These are phyloP conservation scores for Synanthedon formicaeformis DNA, from an alignment of 2,888 invertebrate genomes.

Conservation along the genomic window DNA sequence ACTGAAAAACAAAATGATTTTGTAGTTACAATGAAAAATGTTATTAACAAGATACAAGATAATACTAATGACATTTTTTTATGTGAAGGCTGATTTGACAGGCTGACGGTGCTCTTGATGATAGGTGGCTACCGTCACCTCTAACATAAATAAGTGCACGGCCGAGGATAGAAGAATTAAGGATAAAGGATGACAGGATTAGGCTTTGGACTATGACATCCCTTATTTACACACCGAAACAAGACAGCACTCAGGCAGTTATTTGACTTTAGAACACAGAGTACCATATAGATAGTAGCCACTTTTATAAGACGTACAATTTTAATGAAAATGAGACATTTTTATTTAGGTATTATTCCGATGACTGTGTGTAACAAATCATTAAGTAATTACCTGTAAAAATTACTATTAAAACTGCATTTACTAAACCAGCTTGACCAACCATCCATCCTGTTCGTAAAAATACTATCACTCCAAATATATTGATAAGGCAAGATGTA, in stretches of 20 bases:
- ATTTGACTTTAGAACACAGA: too few relatives aligned
- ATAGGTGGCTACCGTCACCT: too few relatives aligned
- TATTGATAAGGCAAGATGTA: conserved; percentile 96
- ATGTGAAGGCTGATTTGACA: too few relatives aligned
- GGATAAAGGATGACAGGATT: too few relatives aligned
- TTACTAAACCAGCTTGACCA: conserved; percentile 86
- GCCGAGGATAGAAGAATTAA: too few relatives aligned
- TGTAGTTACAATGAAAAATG: conserved; percentile 1
- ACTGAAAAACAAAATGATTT: conserved; percentile 65
- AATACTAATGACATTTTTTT: background rate
- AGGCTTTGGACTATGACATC: too few relatives aligned
- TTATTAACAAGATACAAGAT: background rate
- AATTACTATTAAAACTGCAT: conserved; percentile 84
- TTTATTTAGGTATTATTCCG: background rate
- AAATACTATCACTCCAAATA: conserved; percentile 98
- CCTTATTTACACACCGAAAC: too few relatives aligned
- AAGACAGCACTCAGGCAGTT: too few relatives aligned
- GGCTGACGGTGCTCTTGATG: too few relatives aligned
- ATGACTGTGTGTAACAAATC: background rate
- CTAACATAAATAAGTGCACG: too few relatives aligned
- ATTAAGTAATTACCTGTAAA: conserved; percentile 73
- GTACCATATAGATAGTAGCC: background rate
- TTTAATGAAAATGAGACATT: background rate
- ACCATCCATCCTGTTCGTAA: conserved; percentile 98
- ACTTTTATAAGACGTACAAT: background rate